Evolutionary conservation across 1,140 invertebrate species (phyloP).

Genomic region (Lamellibrachia luymesi): DNA sequence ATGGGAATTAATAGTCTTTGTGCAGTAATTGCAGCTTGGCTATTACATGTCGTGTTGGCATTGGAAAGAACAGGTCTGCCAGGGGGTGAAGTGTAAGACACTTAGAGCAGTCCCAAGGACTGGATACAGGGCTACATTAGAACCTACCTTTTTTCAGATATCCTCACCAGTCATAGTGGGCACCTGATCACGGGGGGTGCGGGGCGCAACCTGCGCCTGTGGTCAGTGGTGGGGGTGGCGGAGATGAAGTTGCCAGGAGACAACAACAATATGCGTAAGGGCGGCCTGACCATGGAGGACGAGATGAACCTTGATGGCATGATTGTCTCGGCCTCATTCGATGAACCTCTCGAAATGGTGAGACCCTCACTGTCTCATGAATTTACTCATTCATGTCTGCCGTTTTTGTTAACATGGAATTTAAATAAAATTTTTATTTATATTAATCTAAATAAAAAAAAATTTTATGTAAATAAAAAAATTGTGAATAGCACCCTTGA

Average conservation of each 20-base stretch:
- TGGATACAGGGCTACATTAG: background rate
- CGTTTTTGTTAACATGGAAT: too few species aligned
- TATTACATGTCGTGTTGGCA: too few species aligned
- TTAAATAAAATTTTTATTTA: too few species aligned
- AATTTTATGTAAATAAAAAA: too few species aligned
- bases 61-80: too few species aligned
- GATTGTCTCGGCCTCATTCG: slow-evolving; percentile 48
- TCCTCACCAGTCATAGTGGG: slow-evolving; percentile 38
- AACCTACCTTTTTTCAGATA: slow-evolving; percentile 21
- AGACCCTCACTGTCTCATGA: background rate
- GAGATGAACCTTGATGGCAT: slow-evolving; percentile 54
- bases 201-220: slow-evolving; percentile 41
- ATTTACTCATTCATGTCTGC: too few species aligned
- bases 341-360: slow-evolving; percentile 55
- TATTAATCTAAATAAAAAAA: too few species aligned
- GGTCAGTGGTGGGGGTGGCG: slow-evolving; percentile 44
- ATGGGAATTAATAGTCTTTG: too few species aligned
- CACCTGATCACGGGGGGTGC: slow-evolving; percentile 46
- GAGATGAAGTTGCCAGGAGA: slow-evolving; percentile 41
- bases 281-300: slow-evolving; percentile 53
- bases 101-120: too few species aligned
- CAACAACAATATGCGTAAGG: slow-evolving; percentile 29
- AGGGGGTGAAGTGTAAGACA: too few species aligned
- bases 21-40: too few species aligned
- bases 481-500: too few species aligned